Evolutionary conservation across 2,797 vertebrate genomes (phyloP), one percentile per base, ranked within the genome.

Genomic region (Bucorvus abyssinicus): DNA sequence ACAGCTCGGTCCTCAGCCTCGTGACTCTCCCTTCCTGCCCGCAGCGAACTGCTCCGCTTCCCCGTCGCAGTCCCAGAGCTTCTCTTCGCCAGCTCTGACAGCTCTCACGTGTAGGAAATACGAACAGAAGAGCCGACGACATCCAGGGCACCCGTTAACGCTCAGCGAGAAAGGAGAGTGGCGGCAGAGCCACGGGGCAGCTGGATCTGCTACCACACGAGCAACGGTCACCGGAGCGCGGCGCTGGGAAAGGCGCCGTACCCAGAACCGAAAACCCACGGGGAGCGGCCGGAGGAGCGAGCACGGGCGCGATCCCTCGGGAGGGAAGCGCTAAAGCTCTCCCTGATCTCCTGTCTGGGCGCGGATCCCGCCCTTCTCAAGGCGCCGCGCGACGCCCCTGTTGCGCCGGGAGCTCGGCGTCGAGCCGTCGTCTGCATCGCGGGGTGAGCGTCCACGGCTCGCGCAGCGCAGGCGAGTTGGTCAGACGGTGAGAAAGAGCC

Each of bases 151-250:
- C 7, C 30, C 1, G 2, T 32, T 7, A 12, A 12, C 3, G 4
- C 21, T 30, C 36, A 27, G 45, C 42, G 3, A 23, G 45, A 38
- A 45, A 56, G 7, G 12, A 20, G 65, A 55, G 50, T 1, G 10
- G 23, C 1, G 9, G 36, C 53, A 70, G 50, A 7, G 38, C 0
- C 42, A 38, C 2, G 22, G 0, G 18, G 34, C 40, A 7, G 18
- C 19, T 47, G 16, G 21, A 20, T 8, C 45, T 29, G 8, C 4
- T 12, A 10, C 30, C 4, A 26, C 47, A 27, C 2, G 4, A 47
- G 45, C 12, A 2, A 5, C 1, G 13, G 71, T 12, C 36, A 6
- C 6, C 17, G 67, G 40, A 52, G 30, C 70, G 20, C 69, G 19
- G 73, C 30, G 21, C 1, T 2, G 29, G 63, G 60, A 27, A 40